phyloP scores from a whole-genome alignment of 2,797 vertebrate genomes.

The Artibeus lituratus region DNA sequence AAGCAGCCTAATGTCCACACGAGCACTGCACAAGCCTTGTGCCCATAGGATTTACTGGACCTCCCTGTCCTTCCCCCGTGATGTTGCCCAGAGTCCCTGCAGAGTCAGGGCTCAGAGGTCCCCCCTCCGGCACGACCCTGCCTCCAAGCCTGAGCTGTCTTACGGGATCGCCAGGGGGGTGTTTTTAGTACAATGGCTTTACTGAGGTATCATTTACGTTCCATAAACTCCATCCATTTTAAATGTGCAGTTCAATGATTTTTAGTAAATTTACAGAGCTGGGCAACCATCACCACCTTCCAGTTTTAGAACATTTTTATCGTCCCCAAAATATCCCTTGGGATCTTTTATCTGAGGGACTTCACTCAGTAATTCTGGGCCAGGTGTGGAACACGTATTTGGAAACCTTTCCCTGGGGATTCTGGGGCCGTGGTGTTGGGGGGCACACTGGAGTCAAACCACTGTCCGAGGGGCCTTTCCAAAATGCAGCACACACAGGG shows the following conservation, averaged over 20 bases:
- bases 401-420: not conserved
- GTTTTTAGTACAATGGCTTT: not conserved
- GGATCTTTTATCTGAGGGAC: not conserved
- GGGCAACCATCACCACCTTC: not conserved
- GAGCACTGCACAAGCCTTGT: not conserved
- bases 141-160: not conserved
- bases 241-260: not conserved
- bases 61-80: not conserved
- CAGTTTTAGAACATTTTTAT: not conserved
- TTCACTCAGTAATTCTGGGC: not conserved
- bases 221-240: not conserved
- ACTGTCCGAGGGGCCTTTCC: not conserved
- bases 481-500: not conserved
- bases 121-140: rapidly evolving
- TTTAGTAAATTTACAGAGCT: not conserved
- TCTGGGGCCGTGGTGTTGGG: not conserved
- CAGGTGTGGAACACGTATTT: not conserved
- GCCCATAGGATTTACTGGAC: not conserved
- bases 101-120: not conserved
- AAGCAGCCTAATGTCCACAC: not conserved
- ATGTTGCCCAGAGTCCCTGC: rapidly evolving
- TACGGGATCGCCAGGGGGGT: not conserved
- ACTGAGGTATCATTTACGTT: not conserved
- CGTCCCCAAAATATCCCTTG: not conserved
- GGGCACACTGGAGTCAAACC: not conserved